These are phyloP conservation scores for Pogonocichla stellata DNA, from an alignment of 2,113 vertebrate genomes.

Conservation along the genomic window DNA sequence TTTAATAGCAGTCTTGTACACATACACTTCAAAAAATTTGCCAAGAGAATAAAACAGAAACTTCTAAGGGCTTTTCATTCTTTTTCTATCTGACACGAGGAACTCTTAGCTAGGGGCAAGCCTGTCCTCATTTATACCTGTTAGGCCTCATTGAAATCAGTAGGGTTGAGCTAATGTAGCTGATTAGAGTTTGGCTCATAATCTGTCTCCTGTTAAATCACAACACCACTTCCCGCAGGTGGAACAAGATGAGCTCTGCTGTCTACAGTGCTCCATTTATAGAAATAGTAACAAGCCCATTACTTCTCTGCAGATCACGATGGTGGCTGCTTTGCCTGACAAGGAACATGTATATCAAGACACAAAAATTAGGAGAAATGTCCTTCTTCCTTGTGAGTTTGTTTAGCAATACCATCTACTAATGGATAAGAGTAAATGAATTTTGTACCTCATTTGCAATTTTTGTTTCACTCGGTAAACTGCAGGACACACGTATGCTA, in stretches of 20 bases:
- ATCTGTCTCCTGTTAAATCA: constrained; percentile 13
- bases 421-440: not conserved
- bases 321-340: not conserved
- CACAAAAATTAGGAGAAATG: not conserved
- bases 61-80: not conserved
- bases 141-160: constrained; percentile 3
- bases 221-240: not conserved
- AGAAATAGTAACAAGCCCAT: not conserved
- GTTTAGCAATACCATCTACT: constrained; percentile 9
- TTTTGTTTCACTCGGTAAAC: not conserved
- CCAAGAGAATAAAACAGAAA: not conserved
- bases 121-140: not conserved
- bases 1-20: not conserved
- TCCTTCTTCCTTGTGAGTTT: not conserved
- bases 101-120: not conserved
- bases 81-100: not conserved
- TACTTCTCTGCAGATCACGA: not conserved
- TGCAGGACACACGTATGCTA: not conserved
- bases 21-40: not conserved
- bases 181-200: constrained; percentile 6
- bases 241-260: not conserved
- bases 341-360: not conserved
- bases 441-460: not conserved
- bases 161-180: not conserved
- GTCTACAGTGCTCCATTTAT: not conserved